A percentile compares a stretch with the other conserved stretches of the same genome.
Conservation (phyloP, 2,113 vertebrate genomes). For the Cisticola juncidis region DNA sequence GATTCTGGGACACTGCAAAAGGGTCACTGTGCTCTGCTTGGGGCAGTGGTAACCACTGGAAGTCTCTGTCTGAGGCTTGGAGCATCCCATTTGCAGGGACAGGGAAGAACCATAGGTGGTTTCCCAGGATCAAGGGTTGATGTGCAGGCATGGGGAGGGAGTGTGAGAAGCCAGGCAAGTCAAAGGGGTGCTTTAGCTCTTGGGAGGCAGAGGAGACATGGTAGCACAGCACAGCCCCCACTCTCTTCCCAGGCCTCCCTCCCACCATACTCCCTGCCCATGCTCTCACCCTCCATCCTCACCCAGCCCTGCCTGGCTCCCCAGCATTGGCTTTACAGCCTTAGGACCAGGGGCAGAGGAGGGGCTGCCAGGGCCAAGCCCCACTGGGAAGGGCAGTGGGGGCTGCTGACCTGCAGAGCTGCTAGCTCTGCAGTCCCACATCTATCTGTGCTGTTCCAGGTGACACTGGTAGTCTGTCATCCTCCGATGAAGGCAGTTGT, state of each 20-base stretch:
- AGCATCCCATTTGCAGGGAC: background rate
- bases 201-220: background rate
- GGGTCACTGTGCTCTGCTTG: fast-evolving
- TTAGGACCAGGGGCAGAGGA: background rate
- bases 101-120: background rate
- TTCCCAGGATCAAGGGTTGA: background rate
- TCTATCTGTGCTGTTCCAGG: conserved; percentile 30
- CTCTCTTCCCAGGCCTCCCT: background rate
- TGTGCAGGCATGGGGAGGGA: background rate
- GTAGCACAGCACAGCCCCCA: background rate
- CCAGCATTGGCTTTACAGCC: fast-evolving
- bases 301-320: background rate
- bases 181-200: fast-evolving
- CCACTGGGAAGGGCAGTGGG: fast-evolving
- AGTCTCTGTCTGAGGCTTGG: fast-evolving
- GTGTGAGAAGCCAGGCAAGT: background rate
- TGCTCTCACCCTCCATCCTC: background rate
- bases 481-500: background rate
- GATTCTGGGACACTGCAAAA: background rate
- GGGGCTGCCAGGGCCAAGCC: background rate
- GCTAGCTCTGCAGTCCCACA: background rate
- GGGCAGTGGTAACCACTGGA: background rate
- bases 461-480: background rate
- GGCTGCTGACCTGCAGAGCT: background rate
- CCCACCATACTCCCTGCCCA: background rate